Conservation (phyloP, 1,140 invertebrate species). For the Euura saliciscinereae region DNA sequence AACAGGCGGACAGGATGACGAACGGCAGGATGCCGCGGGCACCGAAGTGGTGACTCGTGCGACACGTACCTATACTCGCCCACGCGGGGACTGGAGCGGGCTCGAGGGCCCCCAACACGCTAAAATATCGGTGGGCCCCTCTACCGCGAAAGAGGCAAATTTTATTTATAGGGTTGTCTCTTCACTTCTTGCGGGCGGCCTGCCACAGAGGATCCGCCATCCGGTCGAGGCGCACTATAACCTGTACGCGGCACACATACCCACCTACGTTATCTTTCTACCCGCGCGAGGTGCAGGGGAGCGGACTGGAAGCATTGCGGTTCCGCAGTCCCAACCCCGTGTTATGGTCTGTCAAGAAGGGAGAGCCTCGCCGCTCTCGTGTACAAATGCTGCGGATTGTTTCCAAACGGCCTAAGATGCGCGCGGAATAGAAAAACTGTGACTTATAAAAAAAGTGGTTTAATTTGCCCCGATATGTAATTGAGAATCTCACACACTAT, state of each 20-base stretch:
- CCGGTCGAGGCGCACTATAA: not conserved
- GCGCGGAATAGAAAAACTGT: too few species aligned
- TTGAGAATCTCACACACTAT: too few species aligned
- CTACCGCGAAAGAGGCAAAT: constrained; percentile 20
- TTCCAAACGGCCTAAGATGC: too few species aligned
- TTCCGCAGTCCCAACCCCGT: too few species aligned
- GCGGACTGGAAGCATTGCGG: too few species aligned
- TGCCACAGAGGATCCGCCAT: not conserved
- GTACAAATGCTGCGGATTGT: too few species aligned
- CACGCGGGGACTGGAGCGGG: constrained; percentile 34
- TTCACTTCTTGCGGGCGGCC: constrained; percentile 7
- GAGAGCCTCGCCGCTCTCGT: too few species aligned
- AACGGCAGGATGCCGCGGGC: constrained; percentile 50
- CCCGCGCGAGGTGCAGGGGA: too few species aligned
- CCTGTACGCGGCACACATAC: not conserved
- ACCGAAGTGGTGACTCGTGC: constrained; percentile 51
- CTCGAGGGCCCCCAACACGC: constrained; percentile 14
- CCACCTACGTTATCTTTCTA: not conserved
- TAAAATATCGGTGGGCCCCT: constrained; percentile 12
- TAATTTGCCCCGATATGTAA: too few species aligned
- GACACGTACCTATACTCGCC: constrained; percentile 49
- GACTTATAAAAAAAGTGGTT: too few species aligned
- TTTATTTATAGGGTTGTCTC: constrained; percentile 34
- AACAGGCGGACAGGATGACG: constrained; percentile 56
- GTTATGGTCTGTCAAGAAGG: too few species aligned